Conservation (phyloP, 1,140 invertebrate genomes). For the Plutomurus gul region DNA sequence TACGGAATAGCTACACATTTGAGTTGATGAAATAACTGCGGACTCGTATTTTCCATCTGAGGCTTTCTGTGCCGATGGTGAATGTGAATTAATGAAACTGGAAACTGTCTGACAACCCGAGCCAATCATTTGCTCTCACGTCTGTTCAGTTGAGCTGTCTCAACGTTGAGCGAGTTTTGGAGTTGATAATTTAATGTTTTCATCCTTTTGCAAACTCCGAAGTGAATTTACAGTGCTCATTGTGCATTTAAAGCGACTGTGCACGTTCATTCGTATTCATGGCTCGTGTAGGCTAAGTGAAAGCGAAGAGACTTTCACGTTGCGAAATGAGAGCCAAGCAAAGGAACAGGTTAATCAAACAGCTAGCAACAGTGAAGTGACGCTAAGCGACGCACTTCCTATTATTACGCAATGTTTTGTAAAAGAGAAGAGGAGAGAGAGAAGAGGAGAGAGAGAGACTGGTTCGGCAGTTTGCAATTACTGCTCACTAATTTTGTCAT, state of each 20-base stretch:
- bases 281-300: too few species aligned
- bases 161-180: neutral
- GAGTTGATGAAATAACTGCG: too few species aligned
- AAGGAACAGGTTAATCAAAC: neutral
- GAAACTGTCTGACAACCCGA: too few species aligned
- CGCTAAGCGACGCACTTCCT: neutral
- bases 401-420: neutral
- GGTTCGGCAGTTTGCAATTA: neutral
- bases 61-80: too few species aligned
- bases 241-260: neutral
- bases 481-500: slow-evolving; percentile 4
- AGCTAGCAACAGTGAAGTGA: neutral
- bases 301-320: too few species aligned
- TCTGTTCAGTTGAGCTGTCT: neutral
- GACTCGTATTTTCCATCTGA: too few species aligned
- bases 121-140: neutral
- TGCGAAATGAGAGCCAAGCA: neutral
- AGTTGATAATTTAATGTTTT: neutral
- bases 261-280: neutral
- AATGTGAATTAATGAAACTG: too few species aligned
- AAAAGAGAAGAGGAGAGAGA: neutral
- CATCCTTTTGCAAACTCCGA: neutral
- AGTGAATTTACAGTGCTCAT: neutral
- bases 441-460: neutral
- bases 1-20: too few species aligned